These are phyloP conservation scores for Parauchenoglanis ngamensis DNA, from an alignment of 2,797 vertebrate species.

Conservation along the genomic window DNA sequence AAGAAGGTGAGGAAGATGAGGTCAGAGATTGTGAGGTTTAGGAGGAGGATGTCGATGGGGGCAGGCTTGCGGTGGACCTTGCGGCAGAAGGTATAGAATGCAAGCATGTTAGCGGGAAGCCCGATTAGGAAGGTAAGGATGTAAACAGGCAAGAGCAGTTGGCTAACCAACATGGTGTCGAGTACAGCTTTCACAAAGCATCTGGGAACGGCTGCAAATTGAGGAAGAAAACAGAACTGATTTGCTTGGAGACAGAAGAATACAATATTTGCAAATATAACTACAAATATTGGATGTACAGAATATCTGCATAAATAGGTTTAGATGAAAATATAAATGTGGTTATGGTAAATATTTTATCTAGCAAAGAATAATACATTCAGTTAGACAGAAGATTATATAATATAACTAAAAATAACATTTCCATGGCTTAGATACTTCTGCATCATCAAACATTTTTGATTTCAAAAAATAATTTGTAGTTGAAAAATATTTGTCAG, in stretches of 20 bases:
- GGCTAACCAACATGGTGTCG: slow-evolving; percentile 55
- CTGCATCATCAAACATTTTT: too few species aligned
- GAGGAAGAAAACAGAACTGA: not conserved
- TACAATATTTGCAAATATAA: not conserved
- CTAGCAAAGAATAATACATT: not conserved
- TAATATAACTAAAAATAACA: not conserved
- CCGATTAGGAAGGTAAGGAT: slow-evolving; percentile 80
- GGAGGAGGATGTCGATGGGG: slow-evolving; percentile 81
- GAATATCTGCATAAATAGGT: not conserved
- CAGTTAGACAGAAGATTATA: not conserved
- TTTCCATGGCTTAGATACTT: not conserved
- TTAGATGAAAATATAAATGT: not conserved
- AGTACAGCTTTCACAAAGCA: slow-evolving; percentile 39
- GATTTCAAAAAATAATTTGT: too few species aligned
- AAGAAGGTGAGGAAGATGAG: slow-evolving; percentile 82
- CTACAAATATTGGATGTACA: not conserved
- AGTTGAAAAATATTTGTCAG: too few species aligned
- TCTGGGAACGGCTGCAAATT: slow-evolving; percentile 26
- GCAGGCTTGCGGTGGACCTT: slow-evolving; percentile 72
- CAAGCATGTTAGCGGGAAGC: slow-evolving; percentile 82
- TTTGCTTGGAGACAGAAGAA: not conserved
- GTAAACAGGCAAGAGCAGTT: slow-evolving; percentile 73
- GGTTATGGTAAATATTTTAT: not conserved
- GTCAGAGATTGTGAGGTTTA: slow-evolving; percentile 87
- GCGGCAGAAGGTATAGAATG: slow-evolving; percentile 74